phyloP scores from a whole-genome alignment of 2,797 vertebrate genomes.

The Enteromius radiatus region DNA sequence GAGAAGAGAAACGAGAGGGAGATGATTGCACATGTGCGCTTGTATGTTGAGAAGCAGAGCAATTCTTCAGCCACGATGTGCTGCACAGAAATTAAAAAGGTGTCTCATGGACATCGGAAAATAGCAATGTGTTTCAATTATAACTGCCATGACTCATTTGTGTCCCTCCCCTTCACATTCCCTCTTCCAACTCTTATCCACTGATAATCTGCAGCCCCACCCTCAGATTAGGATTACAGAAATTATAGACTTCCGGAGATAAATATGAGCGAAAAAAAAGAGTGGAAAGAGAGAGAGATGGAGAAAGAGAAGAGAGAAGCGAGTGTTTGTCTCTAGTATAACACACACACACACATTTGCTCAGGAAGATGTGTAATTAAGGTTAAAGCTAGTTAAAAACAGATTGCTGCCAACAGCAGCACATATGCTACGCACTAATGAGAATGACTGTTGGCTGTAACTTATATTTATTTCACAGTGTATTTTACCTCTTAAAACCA shows the following conservation, averaged over 20 bases:
- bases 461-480: constrained; percentile 65
- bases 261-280: constrained; percentile 64
- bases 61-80: not conserved
- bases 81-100: constrained; percentile 7
- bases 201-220: constrained; percentile 61
- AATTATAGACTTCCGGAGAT: constrained; percentile 84
- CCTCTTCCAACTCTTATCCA: constrained; percentile 40
- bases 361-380: constrained; percentile 68
- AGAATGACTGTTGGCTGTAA: constrained; percentile 73
- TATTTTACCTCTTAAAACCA: constrained; percentile 47
- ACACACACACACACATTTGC: constrained; percentile 10
- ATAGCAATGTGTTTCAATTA: not conserved
- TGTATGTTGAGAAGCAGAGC: not conserved
- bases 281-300: constrained; percentile 13
- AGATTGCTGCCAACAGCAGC: constrained; percentile 74
- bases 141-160: constrained; percentile 13
- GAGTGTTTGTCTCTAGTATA: not conserved
- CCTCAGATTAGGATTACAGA: constrained; percentile 85
- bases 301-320: not conserved
- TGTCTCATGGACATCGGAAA: not conserved
- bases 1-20: not conserved
- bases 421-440: constrained; percentile 80
- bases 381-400: constrained; percentile 60
- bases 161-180: not conserved
- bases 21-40: not conserved